Evolutionary conservation across 2,888 invertebrate species (phyloP).

Genomic region (Cephus nigrinus): DNA sequence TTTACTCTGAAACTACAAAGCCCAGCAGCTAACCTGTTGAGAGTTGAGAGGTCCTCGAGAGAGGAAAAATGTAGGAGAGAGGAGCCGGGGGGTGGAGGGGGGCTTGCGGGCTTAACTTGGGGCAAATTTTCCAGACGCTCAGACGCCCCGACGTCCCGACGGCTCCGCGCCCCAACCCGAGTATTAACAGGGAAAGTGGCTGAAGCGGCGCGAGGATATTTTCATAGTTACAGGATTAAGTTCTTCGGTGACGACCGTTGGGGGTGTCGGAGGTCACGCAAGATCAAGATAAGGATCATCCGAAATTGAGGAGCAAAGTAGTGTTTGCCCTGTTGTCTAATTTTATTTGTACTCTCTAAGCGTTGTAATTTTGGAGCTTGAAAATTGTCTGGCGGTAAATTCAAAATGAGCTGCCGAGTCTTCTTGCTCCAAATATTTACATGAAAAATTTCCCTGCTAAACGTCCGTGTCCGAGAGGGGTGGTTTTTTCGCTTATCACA

Average conservation of each 20-base stretch:
- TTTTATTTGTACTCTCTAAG: too few species aligned
- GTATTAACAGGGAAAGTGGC: conserved; percentile 46
- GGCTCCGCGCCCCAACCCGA: conserved; percentile 28
- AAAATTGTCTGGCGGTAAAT: too few species aligned
- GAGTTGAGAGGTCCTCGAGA: conserved; percentile 33
- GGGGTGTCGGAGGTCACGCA: too few species aligned
- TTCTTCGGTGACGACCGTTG: conserved; percentile 15
- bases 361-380: too few species aligned
- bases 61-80: conserved; percentile 36
- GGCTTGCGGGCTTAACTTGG: conserved; percentile 41
- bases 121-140: conserved; percentile 50
- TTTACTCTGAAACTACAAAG: conserved; percentile 15
- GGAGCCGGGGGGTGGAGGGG: not conserved
- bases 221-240: conserved; percentile 39
- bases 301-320: too few species aligned
- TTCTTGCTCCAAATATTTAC: too few species aligned
- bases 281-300: too few species aligned
- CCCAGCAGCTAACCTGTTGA: conserved; percentile 51
- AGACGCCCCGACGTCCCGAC: conserved; percentile 3
- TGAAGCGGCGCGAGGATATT: conserved; percentile 33
- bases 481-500: too few species aligned
- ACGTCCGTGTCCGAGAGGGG: too few species aligned
- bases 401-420: too few species aligned
- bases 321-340: too few species aligned
- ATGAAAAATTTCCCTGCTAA: too few species aligned